These are phyloP conservation scores for Chamaedrilus cognettii DNA, from an alignment of 2,888 invertebrate genomes.

Conservation along the genomic window DNA sequence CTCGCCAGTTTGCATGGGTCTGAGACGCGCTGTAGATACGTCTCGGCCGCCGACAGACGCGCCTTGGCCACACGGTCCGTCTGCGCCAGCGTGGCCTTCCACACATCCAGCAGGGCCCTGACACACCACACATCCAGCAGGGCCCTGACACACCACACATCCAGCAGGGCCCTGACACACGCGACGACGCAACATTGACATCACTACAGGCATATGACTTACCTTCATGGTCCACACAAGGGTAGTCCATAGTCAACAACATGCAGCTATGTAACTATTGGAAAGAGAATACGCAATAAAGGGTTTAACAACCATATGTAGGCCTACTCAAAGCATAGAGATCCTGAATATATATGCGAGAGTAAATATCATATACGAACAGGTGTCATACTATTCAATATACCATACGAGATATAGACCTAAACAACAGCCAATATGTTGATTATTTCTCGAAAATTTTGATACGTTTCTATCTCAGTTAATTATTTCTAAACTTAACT, in stretches of 20 bases:
- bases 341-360: no score
- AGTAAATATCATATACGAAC: no score
- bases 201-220: not conserved
- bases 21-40: conserved; percentile 91
- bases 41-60: conserved; percentile 88
- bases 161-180: conserved; percentile 97
- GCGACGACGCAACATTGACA: conserved; percentile 12
- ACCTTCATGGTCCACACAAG: not conserved
- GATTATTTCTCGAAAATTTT: no score
- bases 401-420: no score
- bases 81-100: conserved; percentile 93
- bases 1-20: conserved; percentile 87
- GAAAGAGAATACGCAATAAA: no score
- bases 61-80: conserved; percentile 91
- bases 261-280: no score
- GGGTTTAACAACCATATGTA: no score
- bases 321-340: no score
- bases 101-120: conserved; percentile 98
- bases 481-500: no score
- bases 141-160: conserved; percentile 97
- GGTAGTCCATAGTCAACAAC: not conserved
- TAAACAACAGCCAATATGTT: no score
- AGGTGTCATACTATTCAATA: no score
- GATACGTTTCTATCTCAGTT: no score
- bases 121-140: conserved; percentile 98